These are phyloP conservation scores for Poeciliopsis gracilis DNA, from an alignment of 2,797 vertebrate species.

Conservation along the genomic window DNA sequence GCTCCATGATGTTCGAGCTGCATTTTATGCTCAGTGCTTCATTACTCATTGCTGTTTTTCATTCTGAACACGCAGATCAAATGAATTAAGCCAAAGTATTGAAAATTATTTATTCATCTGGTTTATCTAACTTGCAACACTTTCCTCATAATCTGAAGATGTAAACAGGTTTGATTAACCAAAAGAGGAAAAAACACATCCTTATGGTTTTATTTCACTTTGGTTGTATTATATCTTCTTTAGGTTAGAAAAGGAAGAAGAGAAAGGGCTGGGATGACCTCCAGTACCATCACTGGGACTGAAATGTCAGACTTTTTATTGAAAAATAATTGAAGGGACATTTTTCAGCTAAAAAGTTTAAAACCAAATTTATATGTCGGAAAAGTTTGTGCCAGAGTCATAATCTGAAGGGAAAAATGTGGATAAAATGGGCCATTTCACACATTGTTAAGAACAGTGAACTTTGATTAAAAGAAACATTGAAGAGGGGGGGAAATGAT, in stretches of 20 bases:
- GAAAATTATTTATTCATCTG: slow-evolving; percentile 45
- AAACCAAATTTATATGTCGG: not conserved
- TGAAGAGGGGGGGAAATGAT: too few relatives aligned
- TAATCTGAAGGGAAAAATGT: not conserved
- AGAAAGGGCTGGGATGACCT: slow-evolving; percentile 21
- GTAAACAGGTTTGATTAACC: slow-evolving; percentile 25
- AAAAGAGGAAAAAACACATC: slow-evolving; percentile 33
- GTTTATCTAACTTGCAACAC: slow-evolving; percentile 15
- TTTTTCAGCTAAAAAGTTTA: not conserved
- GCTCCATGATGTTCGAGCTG: not conserved
- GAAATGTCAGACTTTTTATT: slow-evolving; percentile 49
- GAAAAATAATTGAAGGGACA: slow-evolving; percentile 47
- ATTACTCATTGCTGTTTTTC: slow-evolving; percentile 32
- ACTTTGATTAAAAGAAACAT: not conserved
- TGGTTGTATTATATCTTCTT: slow-evolving; percentile 40
- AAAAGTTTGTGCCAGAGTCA: not conserved
- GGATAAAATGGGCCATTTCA: not conserved
- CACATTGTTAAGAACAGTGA: not conserved
- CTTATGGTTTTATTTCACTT: slow-evolving; percentile 39
- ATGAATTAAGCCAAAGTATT: slow-evolving; percentile 38
- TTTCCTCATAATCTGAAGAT: slow-evolving; percentile 29
- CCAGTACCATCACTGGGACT: slow-evolving; percentile 43
- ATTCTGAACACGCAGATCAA: slow-evolving; percentile 11
- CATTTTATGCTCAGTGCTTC: slow-evolving; percentile 7
- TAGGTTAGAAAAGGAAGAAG: not conserved